These are phyloP conservation scores for Recurvirostra avosetta DNA, from an alignment of 2,113 vertebrate species.

Conservation along the genomic window DNA sequence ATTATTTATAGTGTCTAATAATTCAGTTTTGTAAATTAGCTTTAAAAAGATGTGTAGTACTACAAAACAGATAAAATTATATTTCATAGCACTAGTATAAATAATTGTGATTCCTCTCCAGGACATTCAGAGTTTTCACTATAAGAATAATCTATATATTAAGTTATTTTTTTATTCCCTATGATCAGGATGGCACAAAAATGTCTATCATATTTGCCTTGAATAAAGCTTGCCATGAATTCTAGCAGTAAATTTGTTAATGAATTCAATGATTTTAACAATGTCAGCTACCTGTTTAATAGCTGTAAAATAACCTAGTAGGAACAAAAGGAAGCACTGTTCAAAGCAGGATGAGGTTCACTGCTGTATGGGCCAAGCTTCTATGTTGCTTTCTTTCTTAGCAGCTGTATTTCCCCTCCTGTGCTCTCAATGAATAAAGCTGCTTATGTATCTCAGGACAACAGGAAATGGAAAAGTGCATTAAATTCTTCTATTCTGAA, in stretches of 20 bases:
- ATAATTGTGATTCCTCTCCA: neutral
- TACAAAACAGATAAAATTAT: neutral
- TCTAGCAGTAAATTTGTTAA: neutral
- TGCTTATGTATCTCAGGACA: neutral
- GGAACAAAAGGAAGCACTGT: neutral
- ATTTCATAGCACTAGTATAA: neutral
- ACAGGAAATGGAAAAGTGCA: conserved; percentile 7
- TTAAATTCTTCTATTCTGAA: neutral
- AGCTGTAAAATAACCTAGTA: neutral
- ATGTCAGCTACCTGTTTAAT: neutral
- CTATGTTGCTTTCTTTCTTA: neutral
- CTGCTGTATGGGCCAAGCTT: neutral
- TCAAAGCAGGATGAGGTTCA: neutral
- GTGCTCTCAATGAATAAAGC: neutral
- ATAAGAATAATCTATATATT: neutral
- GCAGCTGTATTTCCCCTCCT: neutral
- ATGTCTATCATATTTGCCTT: neutral
- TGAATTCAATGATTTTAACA: neutral
- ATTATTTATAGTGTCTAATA: neutral
- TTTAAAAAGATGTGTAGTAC: neutral
- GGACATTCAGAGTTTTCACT: neutral
- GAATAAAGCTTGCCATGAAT: neutral
- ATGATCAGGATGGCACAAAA: neutral
- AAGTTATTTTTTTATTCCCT: neutral
- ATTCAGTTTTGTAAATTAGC: neutral